These are phyloP conservation scores for Thyatira batis DNA, from an alignment of 2,888 invertebrate genomes.

Conservation along the genomic window DNA sequence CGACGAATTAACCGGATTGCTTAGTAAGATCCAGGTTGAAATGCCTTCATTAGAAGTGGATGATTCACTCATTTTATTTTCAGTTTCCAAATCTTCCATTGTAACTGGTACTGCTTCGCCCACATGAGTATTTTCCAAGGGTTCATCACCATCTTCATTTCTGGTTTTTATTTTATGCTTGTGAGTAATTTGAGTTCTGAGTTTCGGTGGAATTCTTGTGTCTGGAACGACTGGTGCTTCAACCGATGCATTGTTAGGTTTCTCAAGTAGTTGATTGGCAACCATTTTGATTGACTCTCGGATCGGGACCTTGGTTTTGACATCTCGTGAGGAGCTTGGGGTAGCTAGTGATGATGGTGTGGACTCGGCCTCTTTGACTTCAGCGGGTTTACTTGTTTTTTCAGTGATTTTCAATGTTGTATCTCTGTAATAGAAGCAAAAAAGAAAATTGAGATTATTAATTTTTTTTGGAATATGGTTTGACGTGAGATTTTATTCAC, in stretches of 20 bases:
- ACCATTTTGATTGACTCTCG: slow-evolving; percentile 83
- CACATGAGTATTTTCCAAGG: slow-evolving; percentile 80
- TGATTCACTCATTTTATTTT: slow-evolving; percentile 72
- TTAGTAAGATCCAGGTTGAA: slow-evolving; percentile 90
- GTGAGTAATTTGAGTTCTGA: slow-evolving; percentile 76
- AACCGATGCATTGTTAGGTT: slow-evolving; percentile 55
- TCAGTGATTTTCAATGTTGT: slow-evolving; percentile 19
- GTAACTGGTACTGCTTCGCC: slow-evolving; percentile 86
- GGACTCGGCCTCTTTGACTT: slow-evolving; percentile 13
- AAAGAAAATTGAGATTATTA: background rate
- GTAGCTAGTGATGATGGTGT: slow-evolving; percentile 22
- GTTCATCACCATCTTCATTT: slow-evolving; percentile 58
- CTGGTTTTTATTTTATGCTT: slow-evolving; percentile 72
- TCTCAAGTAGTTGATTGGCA: slow-evolving; percentile 80
- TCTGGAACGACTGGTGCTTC: slow-evolving; percentile 77
- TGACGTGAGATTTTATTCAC: no score
- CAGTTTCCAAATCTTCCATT: slow-evolving; percentile 83
- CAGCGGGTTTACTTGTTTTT: slow-evolving; percentile 17
- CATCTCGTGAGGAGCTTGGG: slow-evolving; percentile 57
- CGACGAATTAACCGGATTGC: slow-evolving; percentile 62
- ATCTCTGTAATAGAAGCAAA: slow-evolving; percentile 34
- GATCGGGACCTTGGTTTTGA: slow-evolving; percentile 69
- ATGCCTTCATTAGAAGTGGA: slow-evolving; percentile 85
- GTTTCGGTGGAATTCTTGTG: slow-evolving; percentile 84
- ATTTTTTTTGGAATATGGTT: background rate